phyloP scores from a whole-genome alignment of 1,140 invertebrate species.

The Saccostrea echinata region DNA sequence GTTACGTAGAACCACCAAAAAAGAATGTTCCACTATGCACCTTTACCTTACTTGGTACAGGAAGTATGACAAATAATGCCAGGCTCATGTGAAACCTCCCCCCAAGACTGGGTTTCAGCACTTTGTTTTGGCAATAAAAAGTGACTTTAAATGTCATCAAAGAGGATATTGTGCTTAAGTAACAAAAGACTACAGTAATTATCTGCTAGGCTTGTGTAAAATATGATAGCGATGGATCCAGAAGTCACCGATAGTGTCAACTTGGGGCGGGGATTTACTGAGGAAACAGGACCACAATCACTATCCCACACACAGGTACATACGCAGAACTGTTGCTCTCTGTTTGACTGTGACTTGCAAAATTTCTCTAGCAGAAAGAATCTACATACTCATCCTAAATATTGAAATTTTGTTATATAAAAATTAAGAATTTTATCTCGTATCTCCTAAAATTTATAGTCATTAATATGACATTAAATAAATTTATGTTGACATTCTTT shows the following conservation, averaged over 20 bases:
- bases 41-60: background rate
- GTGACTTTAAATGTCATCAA: conserved; percentile 31
- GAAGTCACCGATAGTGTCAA: conserved; percentile 11
- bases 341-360: background rate
- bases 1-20: background rate
- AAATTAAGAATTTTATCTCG: background rate
- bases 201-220: background rate
- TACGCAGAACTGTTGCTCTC: background rate
- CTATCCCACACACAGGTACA: background rate
- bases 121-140: conserved; percentile 11
- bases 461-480: background rate
- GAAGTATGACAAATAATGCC: conserved; percentile 17
- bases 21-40: background rate
- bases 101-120: background rate
- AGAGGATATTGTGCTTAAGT: background rate
- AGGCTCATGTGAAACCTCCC: conserved; percentile 21
- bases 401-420: background rate
- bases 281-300: background rate
- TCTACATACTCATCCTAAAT: background rate
- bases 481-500: background rate
- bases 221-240: conserved; percentile 16
- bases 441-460: background rate
- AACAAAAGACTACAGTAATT: conserved; percentile 22
- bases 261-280: background rate
- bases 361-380: background rate